Percentiles rank a stretch among this genome's conserved stretches.
These are phyloP conservation scores for Nematolebias whitei DNA, from an alignment of 2,113 vertebrate genomes.

Conservation along the genomic window DNA sequence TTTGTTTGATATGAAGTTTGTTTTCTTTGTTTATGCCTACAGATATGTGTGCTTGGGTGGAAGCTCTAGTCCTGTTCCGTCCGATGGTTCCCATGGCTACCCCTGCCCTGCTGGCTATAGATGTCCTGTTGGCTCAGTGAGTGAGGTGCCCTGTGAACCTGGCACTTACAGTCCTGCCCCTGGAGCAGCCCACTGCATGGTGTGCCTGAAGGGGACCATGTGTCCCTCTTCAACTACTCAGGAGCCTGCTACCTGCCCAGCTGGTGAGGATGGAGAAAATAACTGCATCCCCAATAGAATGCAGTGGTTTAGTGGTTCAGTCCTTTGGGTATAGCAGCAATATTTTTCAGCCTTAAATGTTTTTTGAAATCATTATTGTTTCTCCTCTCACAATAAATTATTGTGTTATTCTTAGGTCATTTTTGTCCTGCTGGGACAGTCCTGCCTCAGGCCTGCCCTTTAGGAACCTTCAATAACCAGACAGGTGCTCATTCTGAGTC, in stretches of 20 bases:
- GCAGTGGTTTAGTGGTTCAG: not conserved
- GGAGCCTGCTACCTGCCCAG: slow-evolving; percentile 81
- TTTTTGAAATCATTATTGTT: not conserved
- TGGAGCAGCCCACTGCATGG: slow-evolving; percentile 80
- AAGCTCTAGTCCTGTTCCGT: slow-evolving; percentile 80
- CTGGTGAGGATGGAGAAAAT: slow-evolving; percentile 73
- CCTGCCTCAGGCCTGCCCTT: slow-evolving; percentile 81
- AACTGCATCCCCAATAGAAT: too few species aligned
- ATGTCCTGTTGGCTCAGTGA: slow-evolving; percentile 83
- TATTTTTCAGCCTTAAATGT: not conserved
- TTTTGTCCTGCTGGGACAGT: slow-evolving; percentile 82
- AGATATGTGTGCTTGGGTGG: slow-evolving; percentile 89
- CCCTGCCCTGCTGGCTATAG: slow-evolving; percentile 84
- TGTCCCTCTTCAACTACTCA: slow-evolving; percentile 79
- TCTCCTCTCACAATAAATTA: not conserved
- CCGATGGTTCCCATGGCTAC: slow-evolving; percentile 82
- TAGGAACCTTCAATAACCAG: slow-evolving; percentile 81
- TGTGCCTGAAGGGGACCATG: slow-evolving; percentile 82
- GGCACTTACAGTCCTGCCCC: slow-evolving; percentile 84
- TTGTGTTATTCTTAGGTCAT: slow-evolving; percentile 74
- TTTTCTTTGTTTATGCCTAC: slow-evolving; percentile 32
- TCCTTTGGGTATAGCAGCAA: not conserved
- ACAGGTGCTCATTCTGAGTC: slow-evolving; percentile 74
- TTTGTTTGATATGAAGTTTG: slow-evolving; percentile 18
- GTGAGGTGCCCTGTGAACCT: slow-evolving; percentile 85